Base-by-base conservation (phyloP, 2,888 invertebrate genomes). In the Hypomecis punctinalis region DNA sequence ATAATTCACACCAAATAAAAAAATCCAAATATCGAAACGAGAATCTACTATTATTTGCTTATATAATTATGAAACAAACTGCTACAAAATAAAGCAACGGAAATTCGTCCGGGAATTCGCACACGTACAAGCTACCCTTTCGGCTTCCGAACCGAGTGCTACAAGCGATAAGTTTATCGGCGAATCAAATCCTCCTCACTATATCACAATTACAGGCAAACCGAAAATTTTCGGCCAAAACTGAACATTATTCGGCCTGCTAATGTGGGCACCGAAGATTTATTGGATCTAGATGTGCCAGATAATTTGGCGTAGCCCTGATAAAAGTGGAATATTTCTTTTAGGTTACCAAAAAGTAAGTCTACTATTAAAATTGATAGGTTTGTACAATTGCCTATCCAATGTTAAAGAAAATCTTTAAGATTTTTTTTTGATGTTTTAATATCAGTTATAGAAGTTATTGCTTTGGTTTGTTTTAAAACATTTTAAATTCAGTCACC, bases 141-240 rank as follows among this genome's bases (percentile, higher is more conserved):
- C 51, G 62, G 58, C 53, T 65, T 68, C 60, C 64, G 48, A 61
- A 61, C 56, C 67, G 67, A 70, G 61, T 64, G 65, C 46, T 69
- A 40, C 48, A 53, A 43, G 63, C 81, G 89, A 89, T 91, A 91
- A 87, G 79, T 86, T 86, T 88, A 91, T 91, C 90, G 84, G 84
- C 80, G 73, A 83, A 84, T 88, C 89, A 88, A 85, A 89, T 83
- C 79, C 77, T 79, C 79, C 76, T 71, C 81, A 83, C 84, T 90
- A 88, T 85, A 90, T 90, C 90, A 91, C 85, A 91, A 91, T 91
- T 90, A 91, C 85, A 84, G 77, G 85, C 78, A 86, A 88, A 83
- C 77, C 84, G 82, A 85, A 88, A 86, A 89, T 88, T 88, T 66
- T 89, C 85, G 82, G 79, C 76, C 79, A 72, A 76, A 86, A 84